Conservation (phyloP, 2,797 vertebrate species). For the Adrianichthys oophorus region DNA sequence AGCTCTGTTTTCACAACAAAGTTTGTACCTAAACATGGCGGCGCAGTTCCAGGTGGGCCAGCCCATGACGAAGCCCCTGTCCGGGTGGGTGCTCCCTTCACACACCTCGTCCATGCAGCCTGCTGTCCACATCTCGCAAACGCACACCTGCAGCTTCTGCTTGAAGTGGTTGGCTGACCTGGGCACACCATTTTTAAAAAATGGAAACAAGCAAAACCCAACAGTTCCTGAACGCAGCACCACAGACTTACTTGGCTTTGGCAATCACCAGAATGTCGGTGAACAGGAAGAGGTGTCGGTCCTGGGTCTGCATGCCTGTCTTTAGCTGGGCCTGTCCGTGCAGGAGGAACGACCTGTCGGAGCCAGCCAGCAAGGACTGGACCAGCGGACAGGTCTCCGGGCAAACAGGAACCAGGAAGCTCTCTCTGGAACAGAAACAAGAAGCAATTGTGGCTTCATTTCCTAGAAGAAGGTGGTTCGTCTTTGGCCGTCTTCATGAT, state of each 20-base stretch:
- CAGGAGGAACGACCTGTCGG: constrained; percentile 63
- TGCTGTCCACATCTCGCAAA: constrained; percentile 85
- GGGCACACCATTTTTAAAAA: neutral
- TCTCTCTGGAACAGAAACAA: constrained; percentile 55
- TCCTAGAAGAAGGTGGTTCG: too few relatives aligned
- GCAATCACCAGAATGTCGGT: constrained; percentile 82
- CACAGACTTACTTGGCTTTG: constrained; percentile 80
- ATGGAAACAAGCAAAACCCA: neutral
- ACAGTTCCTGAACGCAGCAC: neutral
- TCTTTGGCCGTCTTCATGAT: too few relatives aligned
- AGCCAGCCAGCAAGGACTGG: constrained; percentile 67
- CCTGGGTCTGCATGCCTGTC: constrained; percentile 85
- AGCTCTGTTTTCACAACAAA: too few relatives aligned
- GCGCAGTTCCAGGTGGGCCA: constrained; percentile 90
- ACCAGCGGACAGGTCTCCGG: constrained; percentile 69
- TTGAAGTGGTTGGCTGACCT: constrained; percentile 80
- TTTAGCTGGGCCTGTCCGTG: constrained; percentile 84
- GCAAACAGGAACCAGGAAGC: constrained; percentile 48
- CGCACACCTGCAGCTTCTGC: constrained; percentile 81
- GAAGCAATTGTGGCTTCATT: neutral
- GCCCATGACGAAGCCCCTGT: constrained; percentile 87
- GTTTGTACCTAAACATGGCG: constrained; percentile 81
- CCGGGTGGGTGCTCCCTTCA: constrained; percentile 79
- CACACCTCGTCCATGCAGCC: constrained; percentile 82
- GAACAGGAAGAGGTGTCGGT: constrained; percentile 86